These are phyloP conservation scores for Dendrolimus punctatus DNA, from an alignment of 1,140 invertebrate species.

Conservation along the genomic window DNA sequence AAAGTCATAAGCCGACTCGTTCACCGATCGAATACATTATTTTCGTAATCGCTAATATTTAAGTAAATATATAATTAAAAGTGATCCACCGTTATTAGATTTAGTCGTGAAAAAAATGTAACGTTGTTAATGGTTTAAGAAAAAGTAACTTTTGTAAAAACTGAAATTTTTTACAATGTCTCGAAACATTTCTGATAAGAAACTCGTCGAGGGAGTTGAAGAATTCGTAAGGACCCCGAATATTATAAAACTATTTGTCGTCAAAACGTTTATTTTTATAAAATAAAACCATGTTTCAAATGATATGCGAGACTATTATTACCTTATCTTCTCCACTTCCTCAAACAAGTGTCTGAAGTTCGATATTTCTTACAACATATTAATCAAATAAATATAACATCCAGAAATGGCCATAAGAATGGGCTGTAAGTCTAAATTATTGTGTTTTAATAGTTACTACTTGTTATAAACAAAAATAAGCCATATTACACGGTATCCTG, in stretches of 20 bases:
- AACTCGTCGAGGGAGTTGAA: constrained; percentile 38
- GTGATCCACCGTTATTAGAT: constrained; percentile 68
- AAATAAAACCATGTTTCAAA: constrained; percentile 68
- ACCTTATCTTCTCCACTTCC: background rate
- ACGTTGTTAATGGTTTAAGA: constrained; percentile 72
- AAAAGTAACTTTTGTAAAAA: constrained; percentile 71
- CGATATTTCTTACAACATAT: too few relatives aligned
- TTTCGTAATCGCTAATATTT: constrained; percentile 55
- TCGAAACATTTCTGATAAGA: constrained; percentile 61
- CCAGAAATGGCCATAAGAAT: too few relatives aligned
- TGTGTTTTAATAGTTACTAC: too few relatives aligned
- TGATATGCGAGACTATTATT: constrained; percentile 17
- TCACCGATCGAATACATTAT: constrained; percentile 33
- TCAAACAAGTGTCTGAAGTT: background rate
- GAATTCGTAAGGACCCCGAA: constrained; percentile 64
- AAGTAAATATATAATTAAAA: constrained; percentile 41
- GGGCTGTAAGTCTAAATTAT: too few relatives aligned
- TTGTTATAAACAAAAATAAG: too few relatives aligned
- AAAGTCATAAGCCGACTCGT: background rate
- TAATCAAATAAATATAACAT: too few relatives aligned
- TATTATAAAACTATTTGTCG: constrained; percentile 70
- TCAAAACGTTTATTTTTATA: constrained; percentile 72
- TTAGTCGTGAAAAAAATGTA: constrained; percentile 68
- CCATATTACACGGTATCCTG: too few relatives aligned
- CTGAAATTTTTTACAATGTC: constrained; percentile 70